Evolutionary conservation across 2,888 invertebrate species (phyloP).

Genomic region (Meliscaeva auricollis): DNA sequence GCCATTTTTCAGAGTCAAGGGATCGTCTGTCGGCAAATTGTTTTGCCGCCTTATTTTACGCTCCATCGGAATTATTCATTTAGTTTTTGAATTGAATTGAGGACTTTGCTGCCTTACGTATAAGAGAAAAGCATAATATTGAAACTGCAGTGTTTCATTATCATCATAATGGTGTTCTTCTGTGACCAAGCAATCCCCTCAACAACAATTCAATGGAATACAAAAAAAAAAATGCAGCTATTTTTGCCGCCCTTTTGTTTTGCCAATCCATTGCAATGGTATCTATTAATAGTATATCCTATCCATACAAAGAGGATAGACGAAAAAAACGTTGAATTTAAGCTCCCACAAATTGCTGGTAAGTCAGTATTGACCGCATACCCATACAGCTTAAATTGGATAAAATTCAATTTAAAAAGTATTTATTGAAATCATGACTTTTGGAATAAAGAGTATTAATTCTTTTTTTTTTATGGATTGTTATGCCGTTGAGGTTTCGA

Average conservation of each 20-base stretch:
- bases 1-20: not conserved
- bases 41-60: conserved; percentile 60
- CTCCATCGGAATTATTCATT: conserved; percentile 71
- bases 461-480: too few species aligned
- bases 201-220: not conserved
- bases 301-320: conserved; percentile 4
- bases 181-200: conserved; percentile 16
- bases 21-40: conserved; percentile 48
- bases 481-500: too few species aligned
- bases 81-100: conserved; percentile 49
- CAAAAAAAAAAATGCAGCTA: conserved; percentile 17
- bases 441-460: conserved; percentile 23
- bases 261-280: not conserved
- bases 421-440: conserved; percentile 78
- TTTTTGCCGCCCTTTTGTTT: conserved; percentile 37
- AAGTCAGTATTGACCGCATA: conserved; percentile 56
- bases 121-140: conserved; percentile 18
- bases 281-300: not conserved
- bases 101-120: conserved; percentile 20
- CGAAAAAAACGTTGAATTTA: conserved; percentile 40
- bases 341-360: conserved; percentile 36
- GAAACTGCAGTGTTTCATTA: conserved; percentile 69
- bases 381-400: conserved; percentile 53
- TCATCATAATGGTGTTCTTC: conserved; percentile 64
- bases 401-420: conserved; percentile 78